phyloP scores from a whole-genome alignment of 2,797 vertebrate genomes.

The Passerculus sandwichensis region DNA sequence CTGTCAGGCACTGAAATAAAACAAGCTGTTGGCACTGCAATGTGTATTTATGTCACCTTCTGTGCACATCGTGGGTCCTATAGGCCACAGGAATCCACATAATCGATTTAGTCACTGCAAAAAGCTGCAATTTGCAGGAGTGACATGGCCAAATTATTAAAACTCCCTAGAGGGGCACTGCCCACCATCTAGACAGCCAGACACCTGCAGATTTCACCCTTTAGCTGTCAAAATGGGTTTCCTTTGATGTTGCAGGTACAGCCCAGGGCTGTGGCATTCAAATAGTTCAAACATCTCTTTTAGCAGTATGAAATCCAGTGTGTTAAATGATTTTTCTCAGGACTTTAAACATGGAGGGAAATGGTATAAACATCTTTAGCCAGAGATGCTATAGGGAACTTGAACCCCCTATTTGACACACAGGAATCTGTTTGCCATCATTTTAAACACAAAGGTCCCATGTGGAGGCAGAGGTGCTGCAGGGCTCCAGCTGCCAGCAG shows the following conservation, averaged over 20 bases:
- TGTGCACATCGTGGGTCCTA: neutral
- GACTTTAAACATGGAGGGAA: neutral
- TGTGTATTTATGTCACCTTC: conserved; percentile 12
- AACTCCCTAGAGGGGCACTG: neutral
- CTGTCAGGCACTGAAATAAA: conserved; percentile 44
- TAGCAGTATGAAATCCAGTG: neutral
- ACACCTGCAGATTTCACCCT: neutral
- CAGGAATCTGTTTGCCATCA: neutral
- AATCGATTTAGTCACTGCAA: neutral
- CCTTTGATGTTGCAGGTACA: neutral
- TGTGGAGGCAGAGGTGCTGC: neutral
- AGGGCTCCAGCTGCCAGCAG: neutral
- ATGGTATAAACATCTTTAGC: neutral
- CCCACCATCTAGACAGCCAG: neutral
- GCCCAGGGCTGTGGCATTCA: neutral
- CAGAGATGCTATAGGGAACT: neutral
- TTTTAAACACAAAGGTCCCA: neutral
- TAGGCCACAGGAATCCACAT: neutral
- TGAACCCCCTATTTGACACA: neutral
- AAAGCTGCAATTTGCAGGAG: neutral
- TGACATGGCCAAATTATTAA: neutral
- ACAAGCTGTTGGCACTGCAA: neutral
- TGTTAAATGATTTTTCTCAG: neutral
- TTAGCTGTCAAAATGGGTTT: neutral
- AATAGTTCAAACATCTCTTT: neutral